These are phyloP conservation scores for Pristionchus entomophagus DNA, from an alignment of 2,888 invertebrate species.

Conservation along the genomic window DNA sequence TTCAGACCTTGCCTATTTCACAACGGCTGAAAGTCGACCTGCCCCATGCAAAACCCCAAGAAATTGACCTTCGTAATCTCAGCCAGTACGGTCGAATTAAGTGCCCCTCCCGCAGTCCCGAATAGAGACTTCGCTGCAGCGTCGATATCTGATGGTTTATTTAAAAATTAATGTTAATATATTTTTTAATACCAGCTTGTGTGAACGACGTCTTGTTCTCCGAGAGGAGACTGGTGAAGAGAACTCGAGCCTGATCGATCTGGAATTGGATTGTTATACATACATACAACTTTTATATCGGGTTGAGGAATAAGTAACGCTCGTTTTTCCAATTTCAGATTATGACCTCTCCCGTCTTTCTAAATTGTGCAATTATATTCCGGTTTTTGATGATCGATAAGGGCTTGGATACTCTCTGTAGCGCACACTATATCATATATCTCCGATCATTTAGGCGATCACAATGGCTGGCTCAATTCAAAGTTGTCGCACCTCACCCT, in stretches of 20 bases:
- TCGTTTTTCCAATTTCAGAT: too few species aligned
- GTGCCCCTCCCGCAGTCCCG: constrained; percentile 32
- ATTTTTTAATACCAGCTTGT: not conserved
- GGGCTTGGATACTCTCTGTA: too few species aligned
- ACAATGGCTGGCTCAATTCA: too few species aligned
- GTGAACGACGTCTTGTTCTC: constrained; percentile 35
- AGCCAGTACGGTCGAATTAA: not conserved
- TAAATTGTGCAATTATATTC: too few species aligned
- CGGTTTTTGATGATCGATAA: too few species aligned
- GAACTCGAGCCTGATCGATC: constrained; percentile 35
- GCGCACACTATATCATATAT: too few species aligned
- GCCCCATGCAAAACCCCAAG: not conserved
- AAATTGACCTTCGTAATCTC: constrained; percentile 11
- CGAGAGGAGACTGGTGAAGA: constrained; percentile 17
- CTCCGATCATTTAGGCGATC: too few species aligned
- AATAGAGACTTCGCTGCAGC: not conserved
- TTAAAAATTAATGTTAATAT: not conserved
- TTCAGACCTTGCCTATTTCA: too few species aligned
- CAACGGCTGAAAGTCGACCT: too few species aligned
- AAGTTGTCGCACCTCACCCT: too few species aligned
- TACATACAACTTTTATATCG: not conserved
- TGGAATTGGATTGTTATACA: not conserved
- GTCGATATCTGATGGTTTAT: constrained; percentile 22
- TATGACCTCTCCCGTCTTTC: too few species aligned
- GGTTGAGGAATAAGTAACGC: too few species aligned